Percentiles rank a stretch among this genome's conserved stretches.
Evolutionary conservation across 1,140 invertebrate species (phyloP).

Genomic region (Physella acuta): DNA sequence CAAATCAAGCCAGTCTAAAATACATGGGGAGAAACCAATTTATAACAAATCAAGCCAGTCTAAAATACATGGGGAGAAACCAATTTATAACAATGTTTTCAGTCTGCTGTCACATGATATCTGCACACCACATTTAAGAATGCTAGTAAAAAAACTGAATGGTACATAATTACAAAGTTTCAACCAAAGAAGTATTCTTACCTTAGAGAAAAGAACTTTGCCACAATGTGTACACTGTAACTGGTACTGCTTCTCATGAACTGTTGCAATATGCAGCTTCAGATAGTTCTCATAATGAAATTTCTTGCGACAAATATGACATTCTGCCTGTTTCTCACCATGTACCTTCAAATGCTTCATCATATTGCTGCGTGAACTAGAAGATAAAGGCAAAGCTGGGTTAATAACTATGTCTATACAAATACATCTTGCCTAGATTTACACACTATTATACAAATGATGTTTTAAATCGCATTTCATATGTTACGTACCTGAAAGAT

Average conservation of each 20-base stretch:
- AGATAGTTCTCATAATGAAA: constrained; percentile 63
- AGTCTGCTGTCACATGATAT: too few species aligned
- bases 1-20: too few species aligned
- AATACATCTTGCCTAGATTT: too few species aligned
- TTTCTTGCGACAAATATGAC: constrained; percentile 60
- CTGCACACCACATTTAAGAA: not conserved
- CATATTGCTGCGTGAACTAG: constrained; percentile 51
- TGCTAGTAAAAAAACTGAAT: not conserved
- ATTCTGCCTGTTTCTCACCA: constrained; percentile 60
- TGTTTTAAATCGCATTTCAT: not conserved
- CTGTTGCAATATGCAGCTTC: constrained; percentile 57
- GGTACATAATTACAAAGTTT: not conserved
- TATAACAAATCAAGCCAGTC: too few species aligned
- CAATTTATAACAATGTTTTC: too few species aligned
- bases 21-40: too few species aligned
- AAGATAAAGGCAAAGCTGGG: too few species aligned
- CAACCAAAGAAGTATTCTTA: too few species aligned
- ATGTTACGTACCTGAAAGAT: constrained; percentile 33
- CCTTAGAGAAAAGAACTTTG: constrained; percentile 61
- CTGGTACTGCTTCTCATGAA: constrained; percentile 58
- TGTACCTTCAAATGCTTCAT: constrained; percentile 57
- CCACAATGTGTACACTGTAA: constrained; percentile 60
- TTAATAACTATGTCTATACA: too few species aligned
- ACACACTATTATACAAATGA: not conserved
- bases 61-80: too few species aligned